Evolutionary conservation across 2,113 vertebrate species (phyloP).

Genomic region (Gallinago media): DNA sequence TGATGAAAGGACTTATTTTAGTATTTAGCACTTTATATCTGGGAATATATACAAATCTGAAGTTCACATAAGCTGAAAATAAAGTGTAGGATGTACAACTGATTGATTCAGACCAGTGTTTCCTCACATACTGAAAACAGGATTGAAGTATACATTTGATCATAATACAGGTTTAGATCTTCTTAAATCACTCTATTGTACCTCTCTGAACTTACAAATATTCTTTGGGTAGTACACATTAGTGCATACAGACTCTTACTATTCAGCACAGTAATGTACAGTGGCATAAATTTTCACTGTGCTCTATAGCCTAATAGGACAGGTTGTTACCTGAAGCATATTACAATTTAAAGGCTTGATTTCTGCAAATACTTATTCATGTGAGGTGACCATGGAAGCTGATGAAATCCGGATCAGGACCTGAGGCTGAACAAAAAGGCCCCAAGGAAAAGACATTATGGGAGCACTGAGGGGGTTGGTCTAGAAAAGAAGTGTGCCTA

Average conservation of each 20-base stretch:
- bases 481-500: neutral
- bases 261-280: neutral
- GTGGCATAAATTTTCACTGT: neutral
- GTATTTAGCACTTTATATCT: neutral
- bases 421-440: neutral
- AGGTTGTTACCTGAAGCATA: neutral
- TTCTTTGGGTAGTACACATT: neutral
- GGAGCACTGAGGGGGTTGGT: accelerated
- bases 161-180: neutral
- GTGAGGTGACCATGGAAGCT: neutral
- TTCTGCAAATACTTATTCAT: neutral
- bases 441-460: neutral
- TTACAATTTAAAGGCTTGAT: neutral
- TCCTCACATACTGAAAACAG: neutral
- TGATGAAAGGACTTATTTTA: neutral
- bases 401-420: neutral
- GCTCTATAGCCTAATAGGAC: neutral
- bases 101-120: neutral
- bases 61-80: neutral
- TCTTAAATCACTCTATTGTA: neutral
- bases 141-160: neutral
- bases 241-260: neutral
- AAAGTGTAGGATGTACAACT: neutral
- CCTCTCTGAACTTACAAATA: neutral
- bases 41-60: neutral